A percentile compares a stretch with the other conserved stretches of the same genome.
Conservation (phyloP, 2,797 vertebrate genomes). For the Babyrousa celebensis region DNA sequence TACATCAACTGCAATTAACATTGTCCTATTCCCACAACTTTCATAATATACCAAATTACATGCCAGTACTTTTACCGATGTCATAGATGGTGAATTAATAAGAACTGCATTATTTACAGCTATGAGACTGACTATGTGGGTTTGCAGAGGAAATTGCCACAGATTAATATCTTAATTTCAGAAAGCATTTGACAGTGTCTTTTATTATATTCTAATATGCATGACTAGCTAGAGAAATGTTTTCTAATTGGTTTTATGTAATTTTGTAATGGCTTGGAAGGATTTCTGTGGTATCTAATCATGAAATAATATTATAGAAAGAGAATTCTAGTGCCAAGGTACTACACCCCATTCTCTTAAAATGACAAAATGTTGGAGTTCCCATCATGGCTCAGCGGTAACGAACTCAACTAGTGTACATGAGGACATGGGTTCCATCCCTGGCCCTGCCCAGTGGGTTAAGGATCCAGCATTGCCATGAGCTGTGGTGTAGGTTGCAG, state of each 20-base stretch:
- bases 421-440: too few species aligned
- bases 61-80: background rate
- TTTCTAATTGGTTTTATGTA: background rate
- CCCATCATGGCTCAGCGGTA: too few species aligned
- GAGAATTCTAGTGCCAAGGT: background rate
- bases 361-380: background rate
- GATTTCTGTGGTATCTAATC: background rate
- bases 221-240: background rate
- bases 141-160: slow-evolving; percentile 1
- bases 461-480: too few species aligned
- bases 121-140: background rate
- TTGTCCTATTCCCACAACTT: background rate
- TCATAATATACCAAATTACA: background rate
- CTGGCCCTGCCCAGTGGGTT: too few species aligned
- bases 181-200: background rate
- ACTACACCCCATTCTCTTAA: background rate
- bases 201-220: slow-evolving; percentile 34
- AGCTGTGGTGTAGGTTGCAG: too few species aligned
- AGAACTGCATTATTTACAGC: background rate
- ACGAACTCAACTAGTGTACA: too few species aligned
- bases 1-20: background rate
- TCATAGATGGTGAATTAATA: background rate
- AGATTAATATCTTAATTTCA: slow-evolving; percentile 30
- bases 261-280: slow-evolving; percentile 22
- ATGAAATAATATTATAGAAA: slow-evolving; percentile 14